A percentile compares a stretch with the other conserved stretches of the same genome.
phyloP scores from a whole-genome alignment of 1,140 invertebrate species.

The Leptinotarsa texana region DNA sequence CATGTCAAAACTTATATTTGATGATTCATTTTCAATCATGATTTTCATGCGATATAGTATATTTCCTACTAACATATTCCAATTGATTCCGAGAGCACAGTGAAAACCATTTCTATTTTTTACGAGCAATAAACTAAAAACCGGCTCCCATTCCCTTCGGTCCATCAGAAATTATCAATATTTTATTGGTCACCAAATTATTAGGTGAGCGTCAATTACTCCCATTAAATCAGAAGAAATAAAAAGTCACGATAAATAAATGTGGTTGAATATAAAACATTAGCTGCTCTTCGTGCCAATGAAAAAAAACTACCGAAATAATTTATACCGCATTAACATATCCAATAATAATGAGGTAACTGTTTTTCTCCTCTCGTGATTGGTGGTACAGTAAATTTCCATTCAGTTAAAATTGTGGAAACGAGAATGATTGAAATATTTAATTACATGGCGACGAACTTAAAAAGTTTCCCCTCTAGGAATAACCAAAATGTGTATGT shows the following conservation, averaged over 20 bases:
- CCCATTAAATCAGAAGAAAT: not conserved
- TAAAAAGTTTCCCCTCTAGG: too few species aligned
- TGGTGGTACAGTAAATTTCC: not conserved
- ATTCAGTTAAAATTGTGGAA: not conserved
- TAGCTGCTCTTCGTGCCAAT: not conserved
- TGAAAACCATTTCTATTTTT: too few species aligned
- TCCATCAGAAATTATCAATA: slow-evolving; percentile 4
- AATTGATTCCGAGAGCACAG: too few species aligned
- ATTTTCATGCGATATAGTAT: too few species aligned
- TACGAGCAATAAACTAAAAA: too few species aligned
- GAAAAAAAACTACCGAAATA: not conserved
- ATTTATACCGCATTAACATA: not conserved
- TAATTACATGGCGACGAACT: too few species aligned
- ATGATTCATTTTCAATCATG: too few species aligned
- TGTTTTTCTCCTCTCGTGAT: not conserved
- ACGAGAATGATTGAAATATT: too few species aligned
- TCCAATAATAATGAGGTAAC: slow-evolving; percentile 1
- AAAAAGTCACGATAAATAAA: slow-evolving; percentile 6
- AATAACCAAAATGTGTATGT: too few species aligned
- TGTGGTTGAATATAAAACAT: not conserved
- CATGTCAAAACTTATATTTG: too few species aligned
- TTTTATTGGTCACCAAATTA: not conserved
- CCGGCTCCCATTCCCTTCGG: too few species aligned
- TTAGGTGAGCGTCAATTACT: not conserved
- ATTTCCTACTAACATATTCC: too few species aligned